Base-by-base conservation (phyloP, 2,113 vertebrate genomes). In the Clarias gariepinus region DNA sequence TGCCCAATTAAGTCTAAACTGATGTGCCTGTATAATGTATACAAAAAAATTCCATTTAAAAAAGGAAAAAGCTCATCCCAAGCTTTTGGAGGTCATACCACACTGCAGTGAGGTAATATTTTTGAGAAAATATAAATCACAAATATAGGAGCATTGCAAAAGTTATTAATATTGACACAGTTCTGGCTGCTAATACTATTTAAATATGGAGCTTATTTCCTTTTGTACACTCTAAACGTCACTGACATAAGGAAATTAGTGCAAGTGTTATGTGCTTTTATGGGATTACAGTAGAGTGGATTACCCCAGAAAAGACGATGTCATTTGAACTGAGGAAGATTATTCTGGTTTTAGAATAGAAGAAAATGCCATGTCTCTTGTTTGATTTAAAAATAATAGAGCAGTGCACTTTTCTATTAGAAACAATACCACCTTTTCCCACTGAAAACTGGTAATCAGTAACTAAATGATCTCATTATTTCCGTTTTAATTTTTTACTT, bases 231-330 rank as follows among this genome's bases (percentile, higher is more conserved):
- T 83, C 69, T 87, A 85, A 87, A 28, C 28, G 68, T 68, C 30
- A 69, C 60, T 68, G 69, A 79, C 76, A 73, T 89, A 90, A 73
- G 64, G 60, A 87, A 91, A 92, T 93, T 81, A 73, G 60, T 23
- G 85, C 23, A 4, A 84, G 55, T 47, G 80, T 74, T 60, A 58
- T 47, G 76, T 73, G 41, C 30, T 86, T 86, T 84, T 86, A 73
- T 19, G 57, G 52, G 57, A 21, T 41, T 53, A 82, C 69, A 84
- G 64, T 87, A 82, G 87, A 91, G 88, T 83, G 85, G 89, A 91
- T 92, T 90, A 88, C 86, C 86, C 68, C 87, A 52, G 88, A 83
- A 89, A 86, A 83, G 81, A 64, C 79, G 74, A 80, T 80, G 80
- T 52, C 73, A 73, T 64, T 79, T 61, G 78, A 85, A 76, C 1